These are phyloP conservation scores for Chamaea fasciata DNA, from an alignment of 2,113 vertebrate species.

Conservation along the genomic window DNA sequence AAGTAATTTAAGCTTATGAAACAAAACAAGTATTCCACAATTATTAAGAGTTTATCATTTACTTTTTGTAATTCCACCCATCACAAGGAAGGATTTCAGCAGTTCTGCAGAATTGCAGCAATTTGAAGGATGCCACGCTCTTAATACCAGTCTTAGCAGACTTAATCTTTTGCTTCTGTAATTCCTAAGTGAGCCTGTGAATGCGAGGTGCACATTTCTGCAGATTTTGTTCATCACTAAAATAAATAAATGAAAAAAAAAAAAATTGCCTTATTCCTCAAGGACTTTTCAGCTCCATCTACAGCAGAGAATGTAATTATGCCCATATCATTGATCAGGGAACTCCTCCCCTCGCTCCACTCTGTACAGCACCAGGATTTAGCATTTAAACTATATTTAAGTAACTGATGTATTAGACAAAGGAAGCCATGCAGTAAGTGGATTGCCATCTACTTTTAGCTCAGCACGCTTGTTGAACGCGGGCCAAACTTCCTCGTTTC, in stretches of 20 bases:
- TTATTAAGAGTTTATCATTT: constrained; percentile 19
- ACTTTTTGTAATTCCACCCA: neutral
- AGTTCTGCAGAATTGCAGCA: neutral
- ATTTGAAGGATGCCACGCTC: neutral
- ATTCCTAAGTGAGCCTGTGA: neutral
- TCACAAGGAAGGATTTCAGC: neutral
- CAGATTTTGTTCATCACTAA: neutral
- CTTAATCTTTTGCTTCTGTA: neutral
- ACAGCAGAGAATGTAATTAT: neutral
- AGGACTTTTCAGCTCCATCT: constrained; percentile 3
- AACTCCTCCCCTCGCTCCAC: neutral
- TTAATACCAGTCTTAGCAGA: neutral
- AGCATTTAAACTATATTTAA: neutral
- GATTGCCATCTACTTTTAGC: constrained; percentile 40
- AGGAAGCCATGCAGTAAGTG: constrained; percentile 9
- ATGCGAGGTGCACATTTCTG: neutral
- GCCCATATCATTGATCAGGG: neutral
- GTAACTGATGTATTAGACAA: constrained; percentile 11
- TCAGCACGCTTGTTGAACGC: constrained; percentile 20
- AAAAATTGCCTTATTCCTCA: neutral
- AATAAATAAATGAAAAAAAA: neutral
- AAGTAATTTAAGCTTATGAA: constrained; percentile 43
- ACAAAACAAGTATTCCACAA: constrained; percentile 5
- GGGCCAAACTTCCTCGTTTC: constrained; percentile 23
- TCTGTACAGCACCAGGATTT: neutral